Base-by-base conservation (phyloP, 2,797 vertebrate genomes). In the Podargus strigoides region DNA sequence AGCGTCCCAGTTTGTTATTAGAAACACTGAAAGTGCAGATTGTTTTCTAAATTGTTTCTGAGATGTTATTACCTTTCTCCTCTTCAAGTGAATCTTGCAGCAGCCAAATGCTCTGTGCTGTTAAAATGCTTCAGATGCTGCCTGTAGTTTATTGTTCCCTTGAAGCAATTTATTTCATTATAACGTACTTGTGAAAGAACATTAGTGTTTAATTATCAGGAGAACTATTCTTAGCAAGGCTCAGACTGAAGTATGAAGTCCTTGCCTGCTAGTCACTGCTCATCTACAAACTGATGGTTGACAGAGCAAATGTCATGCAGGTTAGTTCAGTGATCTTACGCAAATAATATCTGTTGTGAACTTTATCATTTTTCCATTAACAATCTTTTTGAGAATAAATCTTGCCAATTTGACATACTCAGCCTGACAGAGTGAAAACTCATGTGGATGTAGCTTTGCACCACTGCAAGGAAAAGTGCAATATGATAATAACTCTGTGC, bases 91-190 rank as follows among this genome's bases (percentile, higher is more conserved):
- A 68, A 47, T 85, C 64, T 52, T 39, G 86, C 81, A 81, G 84
- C 94, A 94, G 94, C 90, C 84, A 89, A 96, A 93, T 83, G 75
- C 85, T 95, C 62, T 24, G 74, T 62, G 84, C 86, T 81, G 68
- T 81, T 96, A 72, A 94, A 95, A 93, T 69, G 93, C 89, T 87
- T 96, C 90, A 59, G 87, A 94, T 91, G 92, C 83, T 97, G 90
- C 90, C 89, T 82, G 63, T 82, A 83, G 95, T 90, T 97, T 96
- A 95, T 95, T 95, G 90, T 93, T 96, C 95, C 95, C 93, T 96
- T 34, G 79, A 87, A 97, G 94, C 93, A 94, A 96, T 97, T 97
- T 94, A 94, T 97, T 97, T 91, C 94, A 94, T 97, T 96, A 96
- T 94, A 91, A 95, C 80, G 93, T 85, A 91, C 94, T 97, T 95